phyloP scores from a whole-genome alignment of 2,797 vertebrate genomes.

The Salarias fasciatus region DNA sequence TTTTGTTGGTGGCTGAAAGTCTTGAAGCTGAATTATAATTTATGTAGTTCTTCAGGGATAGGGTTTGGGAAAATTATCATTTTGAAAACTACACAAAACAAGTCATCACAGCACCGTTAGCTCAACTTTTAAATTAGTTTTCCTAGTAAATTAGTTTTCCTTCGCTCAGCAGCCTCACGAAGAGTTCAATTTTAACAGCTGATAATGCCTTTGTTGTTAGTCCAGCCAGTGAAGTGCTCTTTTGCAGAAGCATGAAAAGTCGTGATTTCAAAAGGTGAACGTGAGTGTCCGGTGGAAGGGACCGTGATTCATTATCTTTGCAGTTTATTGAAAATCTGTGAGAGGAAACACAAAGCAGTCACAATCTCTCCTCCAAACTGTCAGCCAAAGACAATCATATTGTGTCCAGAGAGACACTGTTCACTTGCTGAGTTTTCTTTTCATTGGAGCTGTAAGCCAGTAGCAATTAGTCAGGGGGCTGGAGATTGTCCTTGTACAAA shows the following conservation, averaged over 20 bases:
- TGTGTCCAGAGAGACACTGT: constrained; percentile 34
- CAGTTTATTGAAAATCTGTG: constrained; percentile 33
- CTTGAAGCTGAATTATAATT: no score
- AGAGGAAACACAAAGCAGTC: constrained; percentile 29
- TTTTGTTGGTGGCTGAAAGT: no score
- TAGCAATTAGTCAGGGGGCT: constrained; percentile 34
- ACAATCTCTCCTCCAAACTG: constrained; percentile 15
- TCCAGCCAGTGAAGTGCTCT: neutral
- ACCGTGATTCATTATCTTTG: neutral
- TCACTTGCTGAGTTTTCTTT: constrained; percentile 45
- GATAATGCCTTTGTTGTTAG: no score
- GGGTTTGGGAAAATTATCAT: no score
- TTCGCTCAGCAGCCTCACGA: no score
- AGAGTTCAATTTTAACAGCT: no score
- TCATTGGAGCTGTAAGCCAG: constrained; percentile 22
- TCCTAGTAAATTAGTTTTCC: no score
- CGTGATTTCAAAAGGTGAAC: constrained; percentile 22
- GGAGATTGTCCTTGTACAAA: constrained; percentile 21
- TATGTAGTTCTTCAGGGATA: no score
- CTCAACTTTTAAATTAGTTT: no score
- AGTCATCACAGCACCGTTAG: no score
- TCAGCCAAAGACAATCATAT: constrained; percentile 6
- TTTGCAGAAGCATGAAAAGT: constrained; percentile 9
- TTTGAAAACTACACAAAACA: no score
- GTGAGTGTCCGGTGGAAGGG: neutral